These are phyloP conservation scores for Varanus salvator DNA, from an alignment of 2,113 vertebrate species.

Conservation along the genomic window DNA sequence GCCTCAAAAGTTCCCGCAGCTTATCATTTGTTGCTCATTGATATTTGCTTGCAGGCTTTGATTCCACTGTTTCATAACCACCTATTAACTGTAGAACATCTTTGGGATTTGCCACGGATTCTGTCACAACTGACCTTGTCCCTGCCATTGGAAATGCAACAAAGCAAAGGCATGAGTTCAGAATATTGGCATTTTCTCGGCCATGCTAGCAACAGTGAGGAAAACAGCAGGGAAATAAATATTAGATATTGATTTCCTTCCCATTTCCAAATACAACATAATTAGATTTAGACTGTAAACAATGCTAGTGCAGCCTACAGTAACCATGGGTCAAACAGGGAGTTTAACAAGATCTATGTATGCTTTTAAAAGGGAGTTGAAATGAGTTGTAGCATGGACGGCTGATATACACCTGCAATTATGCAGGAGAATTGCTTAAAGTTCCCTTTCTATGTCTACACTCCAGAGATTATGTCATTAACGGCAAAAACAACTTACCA, in stretches of 20 bases:
- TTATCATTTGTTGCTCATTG: conserved; percentile 30
- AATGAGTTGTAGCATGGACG: conserved; percentile 2
- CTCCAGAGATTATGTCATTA: not conserved
- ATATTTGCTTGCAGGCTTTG: conserved; percentile 43
- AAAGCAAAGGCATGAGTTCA: conserved; percentile 77
- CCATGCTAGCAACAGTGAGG: conserved; percentile 73
- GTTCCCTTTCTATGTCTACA: not conserved
- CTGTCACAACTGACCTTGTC: conserved; percentile 78
- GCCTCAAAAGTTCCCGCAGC: conserved; percentile 1
- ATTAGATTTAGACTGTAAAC: conserved; percentile 91
- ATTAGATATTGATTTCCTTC: conserved; percentile 86
- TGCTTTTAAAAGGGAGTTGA: conserved; percentile 25
- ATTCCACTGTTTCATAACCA: conserved; percentile 38
- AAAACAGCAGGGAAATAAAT: conserved; percentile 83
- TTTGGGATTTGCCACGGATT: conserved; percentile 64
- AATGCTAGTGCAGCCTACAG: conserved; percentile 70
- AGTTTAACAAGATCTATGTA: conserved; percentile 10
- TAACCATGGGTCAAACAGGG: conserved; percentile 36
- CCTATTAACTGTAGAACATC: conserved; percentile 51
- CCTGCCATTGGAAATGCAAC: conserved; percentile 65
- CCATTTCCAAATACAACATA: conserved; percentile 78
- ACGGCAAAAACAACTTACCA: not conserved
- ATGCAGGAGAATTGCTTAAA: not conserved
- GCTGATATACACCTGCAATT: not conserved
- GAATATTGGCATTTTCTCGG: conserved; percentile 80